Percentiles rank a stretch among this genome's conserved stretches.
phyloP scores from a whole-genome alignment of 2,113 vertebrate species.

The Sakesphorus luctuosus region DNA sequence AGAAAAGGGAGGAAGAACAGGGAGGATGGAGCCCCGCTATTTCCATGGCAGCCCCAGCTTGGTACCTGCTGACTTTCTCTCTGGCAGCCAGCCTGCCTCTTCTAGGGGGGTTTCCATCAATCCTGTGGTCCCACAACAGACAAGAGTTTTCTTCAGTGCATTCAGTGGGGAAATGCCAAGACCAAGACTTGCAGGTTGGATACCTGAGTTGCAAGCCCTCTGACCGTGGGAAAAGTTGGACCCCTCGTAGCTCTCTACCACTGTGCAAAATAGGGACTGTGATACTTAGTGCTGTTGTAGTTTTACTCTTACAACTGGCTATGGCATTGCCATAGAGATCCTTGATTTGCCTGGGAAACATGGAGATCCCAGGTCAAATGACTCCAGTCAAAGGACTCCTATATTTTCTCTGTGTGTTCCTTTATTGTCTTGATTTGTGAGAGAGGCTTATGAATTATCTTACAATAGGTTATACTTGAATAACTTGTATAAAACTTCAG shows the following conservation, averaged over 20 bases:
- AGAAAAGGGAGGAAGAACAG: background rate
- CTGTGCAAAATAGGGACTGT: background rate
- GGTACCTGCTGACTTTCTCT: background rate
- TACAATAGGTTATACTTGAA: background rate
- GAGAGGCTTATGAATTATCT: background rate
- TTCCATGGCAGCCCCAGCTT: background rate
- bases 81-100: background rate
- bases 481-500: background rate
- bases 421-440: background rate
- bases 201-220: background rate
- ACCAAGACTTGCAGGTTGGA: background rate
- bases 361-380: background rate
- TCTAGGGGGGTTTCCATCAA: background rate
- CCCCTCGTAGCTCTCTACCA: background rate
- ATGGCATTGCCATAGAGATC: background rate
- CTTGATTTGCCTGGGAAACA: background rate
- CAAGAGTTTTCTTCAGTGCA: background rate
- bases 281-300: background rate
- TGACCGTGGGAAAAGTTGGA: background rate
- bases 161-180: background rate
- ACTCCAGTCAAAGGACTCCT: conserved; percentile 9
- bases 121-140: background rate
- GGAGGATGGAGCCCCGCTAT: background rate
- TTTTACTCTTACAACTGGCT: background rate
- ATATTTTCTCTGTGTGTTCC: background rate